These are phyloP conservation scores for Dufourea novaeangliae DNA, from an alignment of 1,140 invertebrate genomes.

Conservation along the genomic window DNA sequence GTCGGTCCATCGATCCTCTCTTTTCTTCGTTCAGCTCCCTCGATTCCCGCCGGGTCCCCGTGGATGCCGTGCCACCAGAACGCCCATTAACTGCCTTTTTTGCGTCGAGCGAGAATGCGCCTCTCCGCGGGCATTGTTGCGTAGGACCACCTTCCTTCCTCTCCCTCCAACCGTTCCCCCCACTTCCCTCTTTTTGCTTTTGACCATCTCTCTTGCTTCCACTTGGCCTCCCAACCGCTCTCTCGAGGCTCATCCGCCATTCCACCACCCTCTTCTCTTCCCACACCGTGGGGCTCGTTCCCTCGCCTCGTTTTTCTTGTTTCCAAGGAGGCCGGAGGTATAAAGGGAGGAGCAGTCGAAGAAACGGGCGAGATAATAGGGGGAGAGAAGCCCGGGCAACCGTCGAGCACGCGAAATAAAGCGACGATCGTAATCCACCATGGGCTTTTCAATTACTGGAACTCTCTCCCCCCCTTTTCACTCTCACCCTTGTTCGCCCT, in stretches of 20 bases:
- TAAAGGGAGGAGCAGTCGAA: slow-evolving; percentile 31
- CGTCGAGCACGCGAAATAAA: slow-evolving; percentile 63
- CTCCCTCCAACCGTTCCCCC: background rate
- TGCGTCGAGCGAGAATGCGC: slow-evolving; percentile 61
- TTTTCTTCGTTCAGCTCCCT: slow-evolving; percentile 2
- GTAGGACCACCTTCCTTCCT: slow-evolving; percentile 44
- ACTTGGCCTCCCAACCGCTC: too few species aligned
- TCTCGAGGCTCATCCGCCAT: background rate
- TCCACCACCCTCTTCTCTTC: background rate
- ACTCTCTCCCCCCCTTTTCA: slow-evolving; percentile 39
- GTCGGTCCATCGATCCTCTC: slow-evolving; percentile 19
- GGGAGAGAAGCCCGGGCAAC: slow-evolving; percentile 53
- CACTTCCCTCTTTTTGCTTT: too few species aligned
- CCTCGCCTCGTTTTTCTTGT: slow-evolving; percentile 43
- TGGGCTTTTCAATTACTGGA: slow-evolving; percentile 74
- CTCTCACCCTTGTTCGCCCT: slow-evolving; percentile 29
- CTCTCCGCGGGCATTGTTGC: slow-evolving; percentile 63
- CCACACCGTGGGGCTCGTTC: too few species aligned
- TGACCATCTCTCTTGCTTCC: too few species aligned
- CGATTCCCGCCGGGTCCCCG: slow-evolving; percentile 6
- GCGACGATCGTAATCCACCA: slow-evolving; percentile 71
- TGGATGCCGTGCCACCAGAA: slow-evolving; percentile 45
- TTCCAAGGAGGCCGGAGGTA: slow-evolving; percentile 12
- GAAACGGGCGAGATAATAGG: slow-evolving; percentile 63
- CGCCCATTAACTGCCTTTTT: slow-evolving; percentile 69